phyloP scores from a whole-genome alignment of 2,797 vertebrate species.

The Protosalanx chinensis region DNA sequence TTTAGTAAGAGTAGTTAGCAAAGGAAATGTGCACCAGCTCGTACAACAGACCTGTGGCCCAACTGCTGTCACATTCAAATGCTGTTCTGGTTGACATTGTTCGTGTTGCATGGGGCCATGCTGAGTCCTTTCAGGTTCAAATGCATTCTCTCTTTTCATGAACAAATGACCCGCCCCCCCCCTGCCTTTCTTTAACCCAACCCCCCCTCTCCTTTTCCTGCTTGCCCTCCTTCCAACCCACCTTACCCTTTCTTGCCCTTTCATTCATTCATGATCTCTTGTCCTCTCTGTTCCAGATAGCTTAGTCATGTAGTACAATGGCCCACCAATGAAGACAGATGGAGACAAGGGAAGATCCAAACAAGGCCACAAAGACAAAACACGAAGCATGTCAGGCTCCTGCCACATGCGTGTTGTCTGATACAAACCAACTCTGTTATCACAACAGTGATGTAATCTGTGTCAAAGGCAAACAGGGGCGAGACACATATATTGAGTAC shows the following conservation, averaged over 20 bases:
- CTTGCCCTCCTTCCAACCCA: conserved; percentile 47
- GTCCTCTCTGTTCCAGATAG: conserved; percentile 17
- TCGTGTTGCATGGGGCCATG: neutral
- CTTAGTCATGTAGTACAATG: neutral
- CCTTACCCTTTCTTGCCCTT: conserved; percentile 41
- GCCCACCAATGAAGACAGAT: neutral
- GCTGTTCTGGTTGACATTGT: conserved; percentile 27
- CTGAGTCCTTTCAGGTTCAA: conserved; percentile 19
- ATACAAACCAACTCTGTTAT: conserved; percentile 56
- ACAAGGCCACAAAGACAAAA: conserved; percentile 25
- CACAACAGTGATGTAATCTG: conserved; percentile 42
- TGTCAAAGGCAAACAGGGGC: conserved; percentile 25
- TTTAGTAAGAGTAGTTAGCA: conserved; percentile 32
- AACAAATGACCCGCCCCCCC: neutral
- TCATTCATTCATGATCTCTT: neutral
- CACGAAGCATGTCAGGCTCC: conserved; percentile 15
- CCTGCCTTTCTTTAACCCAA: conserved; percentile 29
- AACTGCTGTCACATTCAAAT: neutral
- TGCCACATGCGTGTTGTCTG: conserved; percentile 25
- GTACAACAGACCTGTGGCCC: conserved; percentile 6
- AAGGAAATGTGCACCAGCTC: conserved; percentile 40
- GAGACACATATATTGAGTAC: conserved; percentile 12
- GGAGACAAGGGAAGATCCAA: no score
- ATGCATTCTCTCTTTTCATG: conserved; percentile 17
- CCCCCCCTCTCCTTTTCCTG: neutral